Conservation (phyloP, 2,888 invertebrate species). For the Drosophila quinaria region DNA sequence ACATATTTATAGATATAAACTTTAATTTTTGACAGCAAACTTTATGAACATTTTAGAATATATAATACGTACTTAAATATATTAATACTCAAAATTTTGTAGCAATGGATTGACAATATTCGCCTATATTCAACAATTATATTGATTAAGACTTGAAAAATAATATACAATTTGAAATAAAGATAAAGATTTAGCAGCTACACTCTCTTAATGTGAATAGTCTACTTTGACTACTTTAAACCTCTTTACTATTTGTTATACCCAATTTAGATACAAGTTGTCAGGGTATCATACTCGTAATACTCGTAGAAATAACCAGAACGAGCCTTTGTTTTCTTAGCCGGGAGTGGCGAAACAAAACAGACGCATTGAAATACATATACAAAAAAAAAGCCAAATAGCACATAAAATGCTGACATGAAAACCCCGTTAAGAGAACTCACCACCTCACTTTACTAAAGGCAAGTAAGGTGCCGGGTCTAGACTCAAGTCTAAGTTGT, state of each 20-base stretch:
- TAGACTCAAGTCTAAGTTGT: conserved; percentile 17
- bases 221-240: neutral
- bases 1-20: neutral
- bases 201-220: neutral
- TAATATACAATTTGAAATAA: neutral
- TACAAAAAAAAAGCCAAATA: conserved; percentile 28
- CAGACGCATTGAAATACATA: conserved; percentile 32
- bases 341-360: conserved; percentile 43
- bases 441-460: conserved; percentile 9
- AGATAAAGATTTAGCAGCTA: neutral
- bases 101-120: neutral
- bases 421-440: conserved; percentile 71
- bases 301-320: conserved; percentile 13
- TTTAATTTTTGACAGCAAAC: neutral
- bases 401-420: conserved; percentile 65
- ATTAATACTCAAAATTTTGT: neutral
- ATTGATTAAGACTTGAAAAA: neutral
- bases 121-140: neutral
- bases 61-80: neutral
- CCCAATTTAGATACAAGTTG: neutral
- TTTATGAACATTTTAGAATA: neutral
- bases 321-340: conserved; percentile 42
- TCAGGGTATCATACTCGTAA: conserved; percentile 14
- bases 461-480: conserved; percentile 34
- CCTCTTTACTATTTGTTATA: neutral